Percentiles rank a stretch among this genome's conserved stretches.
These are phyloP conservation scores for Takifugu ocellatus DNA, from an alignment of 2,797 vertebrate genomes.

Conservation along the genomic window DNA sequence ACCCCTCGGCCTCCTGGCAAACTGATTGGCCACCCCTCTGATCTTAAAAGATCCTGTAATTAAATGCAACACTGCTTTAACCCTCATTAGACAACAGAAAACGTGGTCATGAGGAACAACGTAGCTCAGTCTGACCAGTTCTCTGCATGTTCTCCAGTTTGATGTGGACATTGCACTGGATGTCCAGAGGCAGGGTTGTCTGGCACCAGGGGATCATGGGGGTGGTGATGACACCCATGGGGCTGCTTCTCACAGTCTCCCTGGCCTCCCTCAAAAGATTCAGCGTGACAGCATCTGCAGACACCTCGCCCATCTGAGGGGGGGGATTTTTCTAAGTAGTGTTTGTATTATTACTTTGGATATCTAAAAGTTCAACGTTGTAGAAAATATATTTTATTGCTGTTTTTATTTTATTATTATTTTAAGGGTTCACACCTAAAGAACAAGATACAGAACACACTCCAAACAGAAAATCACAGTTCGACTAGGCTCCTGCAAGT, in stretches of 20 bases:
- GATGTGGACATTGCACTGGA: conserved; percentile 62
- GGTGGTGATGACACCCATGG: conserved; percentile 75
- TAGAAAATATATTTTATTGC: neutral
- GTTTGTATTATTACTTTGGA: neutral
- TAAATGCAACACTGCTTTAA: neutral
- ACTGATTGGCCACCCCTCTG: conserved; percentile 80
- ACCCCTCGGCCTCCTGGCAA: conserved; percentile 56
- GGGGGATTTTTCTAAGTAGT: neutral
- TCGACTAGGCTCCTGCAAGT: neutral
- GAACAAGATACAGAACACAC: neutral
- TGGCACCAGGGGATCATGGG: conserved; percentile 72
- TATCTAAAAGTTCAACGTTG: neutral
- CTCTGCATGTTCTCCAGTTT: conserved; percentile 82
- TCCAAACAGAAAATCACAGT: neutral
- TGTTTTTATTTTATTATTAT: neutral
- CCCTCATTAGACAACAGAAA: neutral
- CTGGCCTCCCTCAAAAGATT: conserved; percentile 67
- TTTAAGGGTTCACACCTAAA: neutral
- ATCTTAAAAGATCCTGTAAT: conserved; percentile 80
- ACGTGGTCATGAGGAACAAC: neutral
- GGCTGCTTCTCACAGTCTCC: conserved; percentile 69
- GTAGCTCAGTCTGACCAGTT: conserved; percentile 57
- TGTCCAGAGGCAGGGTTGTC: conserved; percentile 62
- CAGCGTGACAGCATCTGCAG: conserved; percentile 61
- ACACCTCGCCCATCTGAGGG: conserved; percentile 62